Conservation (phyloP, 2,113 vertebrate species). For the Mugil cephalus region DNA sequence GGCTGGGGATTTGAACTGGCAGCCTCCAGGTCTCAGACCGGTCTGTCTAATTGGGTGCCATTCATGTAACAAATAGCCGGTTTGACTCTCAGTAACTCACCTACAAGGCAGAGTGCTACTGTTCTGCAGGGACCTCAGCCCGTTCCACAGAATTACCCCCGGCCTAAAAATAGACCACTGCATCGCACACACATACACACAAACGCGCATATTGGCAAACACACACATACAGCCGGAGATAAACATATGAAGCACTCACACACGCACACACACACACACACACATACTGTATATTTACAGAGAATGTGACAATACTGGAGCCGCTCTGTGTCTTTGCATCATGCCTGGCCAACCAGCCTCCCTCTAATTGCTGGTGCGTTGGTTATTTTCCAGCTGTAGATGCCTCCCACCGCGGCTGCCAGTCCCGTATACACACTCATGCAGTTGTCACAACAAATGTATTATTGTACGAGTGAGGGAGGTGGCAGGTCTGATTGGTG, state of each 20-base stretch:
- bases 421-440: constrained; percentile 16
- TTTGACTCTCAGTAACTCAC: constrained; percentile 38
- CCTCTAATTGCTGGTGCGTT: constrained; percentile 46
- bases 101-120: constrained; percentile 47
- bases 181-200: not conserved
- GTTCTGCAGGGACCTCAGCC: constrained; percentile 52
- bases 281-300: constrained; percentile 19
- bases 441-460: constrained; percentile 20
- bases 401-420: constrained; percentile 33
- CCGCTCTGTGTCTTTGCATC: constrained; percentile 37
- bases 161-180: constrained; percentile 69
- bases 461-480: constrained; percentile 11
- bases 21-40: constrained; percentile 15
- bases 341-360: constrained; percentile 43
- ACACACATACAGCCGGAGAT: not conserved
- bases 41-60: constrained; percentile 18
- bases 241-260: not conserved
- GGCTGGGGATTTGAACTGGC: constrained; percentile 34
- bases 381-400: constrained; percentile 42
- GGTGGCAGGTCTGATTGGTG: constrained; percentile 5
- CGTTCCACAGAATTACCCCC: constrained; percentile 60
- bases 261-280: not conserved
- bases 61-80: constrained; percentile 47
- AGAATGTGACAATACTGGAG: constrained; percentile 21
- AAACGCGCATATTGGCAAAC: not conserved